Base-by-base conservation (phyloP, 2,797 vertebrate genomes). In the Typhlichthys subterraneus region DNA sequence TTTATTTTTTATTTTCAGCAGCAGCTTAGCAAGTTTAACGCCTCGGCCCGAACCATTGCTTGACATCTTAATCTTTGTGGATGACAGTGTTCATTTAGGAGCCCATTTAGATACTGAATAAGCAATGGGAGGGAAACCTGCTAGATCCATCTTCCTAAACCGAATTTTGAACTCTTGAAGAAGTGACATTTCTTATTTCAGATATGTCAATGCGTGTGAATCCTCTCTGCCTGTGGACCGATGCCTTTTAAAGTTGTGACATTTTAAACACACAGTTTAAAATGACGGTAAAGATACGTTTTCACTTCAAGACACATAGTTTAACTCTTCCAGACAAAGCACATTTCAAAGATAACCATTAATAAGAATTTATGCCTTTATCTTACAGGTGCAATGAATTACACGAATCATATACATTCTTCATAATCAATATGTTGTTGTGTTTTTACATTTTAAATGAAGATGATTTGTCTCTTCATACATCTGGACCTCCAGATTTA, bases 31-130 rank as follows among this genome's bases (percentile, higher is more conserved):
- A 73, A 72, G 78, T 74, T 80, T 72, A 70, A 75, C 64, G 65
- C 72, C 84, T 89, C 82, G 77, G 83, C 73, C 77, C 83, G 78
- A 85, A 79, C 83, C 86, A 89, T 87, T 76, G 73, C 75, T 53
- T 80, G 87, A 87, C 83, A 81, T 80, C 78, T 85, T 89, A 86
- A 89, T 88, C 84, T 88, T 84, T 78, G 74, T 78, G 78, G 83
- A 79, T 75, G 74, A 64, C 57, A 5, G 60, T 73, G 57, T 57
- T 81, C 67, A 1, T 29, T 29, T 29, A 29, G 23, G 31, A 72
- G 70, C 68, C 61, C 73, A 72, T 66, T 79, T 67, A 73, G 74
- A 77, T 76, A 69, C 57, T 68, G 59, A 53, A 59, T 19, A 64
- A 12, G 53, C 12, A 29, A 23, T 76, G 63, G 56, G 51, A 69